Percentiles rank a stretch among this genome's conserved stretches.
These are phyloP conservation scores for Poeciliopsis gracilis DNA, from an alignment of 2,797 vertebrate species.

Conservation along the genomic window DNA sequence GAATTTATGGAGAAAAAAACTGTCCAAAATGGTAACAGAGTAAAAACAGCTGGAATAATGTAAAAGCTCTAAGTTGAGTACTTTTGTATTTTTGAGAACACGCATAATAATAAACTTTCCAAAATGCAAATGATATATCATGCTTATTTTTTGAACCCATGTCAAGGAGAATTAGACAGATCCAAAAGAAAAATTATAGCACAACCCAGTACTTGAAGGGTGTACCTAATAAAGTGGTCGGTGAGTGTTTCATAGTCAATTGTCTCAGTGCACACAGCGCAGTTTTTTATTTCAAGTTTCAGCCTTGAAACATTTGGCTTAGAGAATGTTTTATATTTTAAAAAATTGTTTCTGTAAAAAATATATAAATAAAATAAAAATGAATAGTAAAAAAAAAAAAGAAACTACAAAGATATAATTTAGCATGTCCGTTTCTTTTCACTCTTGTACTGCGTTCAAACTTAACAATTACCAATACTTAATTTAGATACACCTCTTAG, in stretches of 20 bases:
- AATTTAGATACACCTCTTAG: not conserved
- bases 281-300: not conserved
- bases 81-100: not conserved
- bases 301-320: not conserved
- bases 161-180: not conserved
- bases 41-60: constrained; percentile 10
- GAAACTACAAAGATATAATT: not conserved
- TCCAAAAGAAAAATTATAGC: not conserved
- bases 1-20: not conserved
- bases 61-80: not conserved
- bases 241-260: not conserved
- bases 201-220: not conserved
- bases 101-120: not conserved
- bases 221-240: not conserved
- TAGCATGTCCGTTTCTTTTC: not conserved
- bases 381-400: too few relatives aligned
- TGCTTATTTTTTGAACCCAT: not conserved
- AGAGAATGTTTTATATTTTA: not conserved
- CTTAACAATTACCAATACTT: not conserved
- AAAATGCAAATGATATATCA: not conserved
- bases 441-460: not conserved
- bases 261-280: not conserved
- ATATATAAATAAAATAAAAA: not conserved
- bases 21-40: constrained; percentile 13
- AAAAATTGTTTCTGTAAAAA: not conserved